phyloP scores from a whole-genome alignment of 2,797 vertebrate genomes.

The Graptemys geographica region DNA sequence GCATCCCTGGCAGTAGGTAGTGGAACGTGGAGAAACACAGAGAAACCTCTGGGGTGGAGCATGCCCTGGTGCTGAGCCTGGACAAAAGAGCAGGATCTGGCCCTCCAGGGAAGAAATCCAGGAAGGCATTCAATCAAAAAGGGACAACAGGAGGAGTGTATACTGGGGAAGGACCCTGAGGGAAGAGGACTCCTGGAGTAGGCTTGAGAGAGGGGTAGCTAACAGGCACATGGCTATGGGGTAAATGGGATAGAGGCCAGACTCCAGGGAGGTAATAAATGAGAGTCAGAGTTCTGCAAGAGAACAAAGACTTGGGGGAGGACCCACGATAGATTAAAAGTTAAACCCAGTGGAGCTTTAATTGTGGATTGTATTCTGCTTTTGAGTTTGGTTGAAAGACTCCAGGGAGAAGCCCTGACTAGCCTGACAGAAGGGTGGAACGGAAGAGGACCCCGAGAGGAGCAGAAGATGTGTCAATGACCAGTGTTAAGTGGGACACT shows the following conservation, averaged over 20 bases:
- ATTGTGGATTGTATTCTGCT: neutral
- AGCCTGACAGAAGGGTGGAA: neutral
- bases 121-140: neutral
- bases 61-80: neutral
- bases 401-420: neutral
- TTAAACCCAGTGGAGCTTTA: neutral
- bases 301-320: neutral
- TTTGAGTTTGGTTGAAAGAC: neutral
- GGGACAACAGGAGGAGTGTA: neutral
- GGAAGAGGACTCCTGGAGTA: neutral
- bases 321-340: neutral
- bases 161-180: neutral
- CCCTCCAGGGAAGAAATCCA: neutral
- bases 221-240: neutral
- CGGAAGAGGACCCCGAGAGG: neutral
- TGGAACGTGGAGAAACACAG: neutral
- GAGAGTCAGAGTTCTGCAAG: neutral
- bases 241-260: neutral
- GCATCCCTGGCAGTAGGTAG: neutral
- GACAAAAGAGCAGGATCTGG: neutral
- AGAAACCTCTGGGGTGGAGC: neutral
- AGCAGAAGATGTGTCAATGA: neutral
- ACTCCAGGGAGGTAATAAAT: neutral
- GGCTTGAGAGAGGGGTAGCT: neutral
- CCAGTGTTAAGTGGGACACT: neutral